Percentiles rank a stretch among this genome's conserved stretches.
These are phyloP conservation scores for Ptilodon capucinus DNA, from an alignment of 2,888 invertebrate species.

Conservation along the genomic window DNA sequence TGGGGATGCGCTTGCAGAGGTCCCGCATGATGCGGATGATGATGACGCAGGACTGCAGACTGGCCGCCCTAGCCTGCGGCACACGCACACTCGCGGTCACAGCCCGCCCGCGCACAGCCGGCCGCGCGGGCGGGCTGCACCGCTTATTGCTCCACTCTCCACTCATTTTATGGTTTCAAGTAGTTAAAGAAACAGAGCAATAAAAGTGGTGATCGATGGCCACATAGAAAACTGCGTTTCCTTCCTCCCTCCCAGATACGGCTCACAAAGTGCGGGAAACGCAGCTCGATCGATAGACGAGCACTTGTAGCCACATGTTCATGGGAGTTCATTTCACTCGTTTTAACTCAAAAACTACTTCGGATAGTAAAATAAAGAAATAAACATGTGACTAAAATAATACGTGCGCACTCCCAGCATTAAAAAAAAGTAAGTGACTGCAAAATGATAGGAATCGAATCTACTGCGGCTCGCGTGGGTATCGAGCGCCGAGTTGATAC, in stretches of 20 bases:
- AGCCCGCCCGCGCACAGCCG: slow-evolving; percentile 5
- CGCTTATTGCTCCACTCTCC: slow-evolving; percentile 52
- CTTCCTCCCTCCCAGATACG: slow-evolving; percentile 50
- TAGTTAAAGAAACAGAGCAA: slow-evolving; percentile 45
- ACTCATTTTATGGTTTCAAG: slow-evolving; percentile 5
- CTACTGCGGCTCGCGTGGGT: background rate
- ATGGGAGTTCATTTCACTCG: slow-evolving; percentile 50
- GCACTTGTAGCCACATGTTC: slow-evolving; percentile 81
- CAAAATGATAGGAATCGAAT: background rate
- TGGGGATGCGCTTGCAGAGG: slow-evolving; percentile 96
- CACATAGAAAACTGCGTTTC: slow-evolving; percentile 66
- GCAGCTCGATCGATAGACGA: slow-evolving; percentile 56
- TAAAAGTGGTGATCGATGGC: slow-evolving; percentile 40
- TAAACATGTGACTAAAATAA: slow-evolving; percentile 80
- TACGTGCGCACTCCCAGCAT: slow-evolving; percentile 73
- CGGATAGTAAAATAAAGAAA: slow-evolving; percentile 43
- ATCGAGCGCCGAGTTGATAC: background rate
- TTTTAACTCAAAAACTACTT: slow-evolving; percentile 25
- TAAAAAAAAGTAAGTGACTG: slow-evolving; percentile 8
- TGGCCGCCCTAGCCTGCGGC: slow-evolving; percentile 96
- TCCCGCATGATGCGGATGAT: slow-evolving; percentile 97
- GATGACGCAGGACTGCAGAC: slow-evolving; percentile 97
- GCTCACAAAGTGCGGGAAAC: slow-evolving; percentile 70
- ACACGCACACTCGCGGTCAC: slow-evolving; percentile 27
- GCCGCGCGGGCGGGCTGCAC: slow-evolving; percentile 10